phyloP scores from a whole-genome alignment of 2,797 vertebrate species.

The Neosalanx taihuensis region DNA sequence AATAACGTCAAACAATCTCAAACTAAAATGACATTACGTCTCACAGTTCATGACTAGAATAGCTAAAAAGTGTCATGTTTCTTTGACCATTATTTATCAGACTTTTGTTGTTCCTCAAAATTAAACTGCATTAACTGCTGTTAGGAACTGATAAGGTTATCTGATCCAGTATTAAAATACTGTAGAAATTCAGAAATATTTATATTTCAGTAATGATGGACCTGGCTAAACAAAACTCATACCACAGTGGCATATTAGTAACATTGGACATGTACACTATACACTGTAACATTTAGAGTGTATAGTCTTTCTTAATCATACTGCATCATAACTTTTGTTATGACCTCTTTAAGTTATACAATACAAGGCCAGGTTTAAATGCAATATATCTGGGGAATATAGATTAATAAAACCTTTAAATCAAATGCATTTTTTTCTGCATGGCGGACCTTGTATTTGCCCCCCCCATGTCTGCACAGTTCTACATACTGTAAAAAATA shows the following conservation, averaged over 20 bases:
- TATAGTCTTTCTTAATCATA: background rate
- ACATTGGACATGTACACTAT: background rate
- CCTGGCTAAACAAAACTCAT: background rate
- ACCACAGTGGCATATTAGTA: background rate
- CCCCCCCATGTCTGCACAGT: background rate
- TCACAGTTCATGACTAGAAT: background rate
- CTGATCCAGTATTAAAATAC: background rate
- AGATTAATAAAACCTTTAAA: too few relatives aligned
- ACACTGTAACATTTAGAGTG: background rate
- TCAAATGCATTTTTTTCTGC: too few relatives aligned
- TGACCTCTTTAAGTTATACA: conserved; percentile 7
- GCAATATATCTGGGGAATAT: background rate
- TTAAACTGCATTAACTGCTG: too few relatives aligned
- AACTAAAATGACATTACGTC: conserved; percentile 10
- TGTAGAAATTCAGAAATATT: background rate
- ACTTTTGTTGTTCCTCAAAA: background rate
- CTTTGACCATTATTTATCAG: background rate
- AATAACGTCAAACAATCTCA: conserved; percentile 27
- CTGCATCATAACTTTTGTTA: background rate
- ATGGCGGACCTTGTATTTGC: too few relatives aligned
- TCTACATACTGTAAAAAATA: background rate
- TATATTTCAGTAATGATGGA: background rate
- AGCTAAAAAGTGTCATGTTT: background rate
- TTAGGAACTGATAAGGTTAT: too few relatives aligned
- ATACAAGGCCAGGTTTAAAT: background rate